Percentiles rank a stretch among this genome's conserved stretches.
phyloP scores from a whole-genome alignment of 2,113 vertebrate genomes.

The Anoura caudifer region DNA sequence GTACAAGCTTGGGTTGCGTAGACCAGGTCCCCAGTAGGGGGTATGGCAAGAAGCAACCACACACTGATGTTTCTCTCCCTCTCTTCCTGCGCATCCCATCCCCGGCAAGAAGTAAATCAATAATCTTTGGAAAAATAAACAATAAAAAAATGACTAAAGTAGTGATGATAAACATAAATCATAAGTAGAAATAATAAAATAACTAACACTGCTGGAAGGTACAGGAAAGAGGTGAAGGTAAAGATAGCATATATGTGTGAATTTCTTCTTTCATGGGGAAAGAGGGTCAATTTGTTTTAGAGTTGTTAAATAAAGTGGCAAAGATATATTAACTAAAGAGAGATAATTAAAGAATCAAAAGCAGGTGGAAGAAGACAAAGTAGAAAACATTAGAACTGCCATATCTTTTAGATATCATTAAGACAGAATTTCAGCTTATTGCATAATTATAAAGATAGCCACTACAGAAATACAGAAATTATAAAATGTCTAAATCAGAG shows the following conservation, averaged over 20 bases:
- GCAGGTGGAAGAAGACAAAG: not conserved
- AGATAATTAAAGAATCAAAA: not conserved
- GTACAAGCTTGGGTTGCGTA: too few relatives aligned
- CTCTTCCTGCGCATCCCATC: too few relatives aligned
- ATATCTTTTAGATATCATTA: not conserved
- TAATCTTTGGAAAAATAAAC: too few relatives aligned
- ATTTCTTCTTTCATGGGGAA: not conserved
- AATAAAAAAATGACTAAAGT: not conserved
- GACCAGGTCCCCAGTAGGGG: too few relatives aligned
- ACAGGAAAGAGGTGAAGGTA: not conserved
- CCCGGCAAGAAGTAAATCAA: too few relatives aligned
- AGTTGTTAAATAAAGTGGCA: not conserved
- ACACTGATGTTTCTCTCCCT: too few relatives aligned
- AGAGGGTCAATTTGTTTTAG: not conserved
- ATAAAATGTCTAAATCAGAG: not conserved
- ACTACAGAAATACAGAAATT: not conserved
- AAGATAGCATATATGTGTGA: not conserved
- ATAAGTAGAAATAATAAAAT: not conserved
- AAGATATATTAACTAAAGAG: not conserved
- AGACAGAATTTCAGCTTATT: not conserved
- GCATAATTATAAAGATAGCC: not conserved
- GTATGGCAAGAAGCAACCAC: too few relatives aligned
- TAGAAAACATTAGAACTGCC: not conserved
- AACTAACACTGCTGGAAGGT: not conserved
- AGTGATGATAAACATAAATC: not conserved